Conservation (phyloP, 2,113 vertebrate species). For the Tetraodon nigroviridis region DNA sequence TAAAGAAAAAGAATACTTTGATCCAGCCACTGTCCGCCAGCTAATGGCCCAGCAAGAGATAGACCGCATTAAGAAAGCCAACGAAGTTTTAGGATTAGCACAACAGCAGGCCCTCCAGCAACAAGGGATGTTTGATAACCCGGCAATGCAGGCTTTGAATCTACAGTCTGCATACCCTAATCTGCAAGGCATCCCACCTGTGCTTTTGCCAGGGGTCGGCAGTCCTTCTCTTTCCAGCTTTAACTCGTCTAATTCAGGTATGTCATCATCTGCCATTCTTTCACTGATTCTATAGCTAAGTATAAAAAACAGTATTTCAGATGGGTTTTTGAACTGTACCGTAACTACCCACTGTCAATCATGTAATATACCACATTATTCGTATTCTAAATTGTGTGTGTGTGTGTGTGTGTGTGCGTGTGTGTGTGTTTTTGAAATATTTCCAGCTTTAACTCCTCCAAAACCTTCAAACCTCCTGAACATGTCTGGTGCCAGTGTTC, state of each 20-base stretch:
- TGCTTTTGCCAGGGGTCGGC: slow-evolving; percentile 94
- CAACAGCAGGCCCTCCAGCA: slow-evolving; percentile 88
- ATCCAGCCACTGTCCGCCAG: slow-evolving; percentile 97
- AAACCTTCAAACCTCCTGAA: slow-evolving; percentile 96
- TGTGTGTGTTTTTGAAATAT: slow-evolving; percentile 47
- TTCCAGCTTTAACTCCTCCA: slow-evolving; percentile 98
- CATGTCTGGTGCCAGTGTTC: slow-evolving; percentile 96
- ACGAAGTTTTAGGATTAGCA: slow-evolving; percentile 94
- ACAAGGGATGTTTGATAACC: slow-evolving; percentile 92
- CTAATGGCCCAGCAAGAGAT: slow-evolving; percentile 99
- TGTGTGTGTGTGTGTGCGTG: too few relatives aligned
- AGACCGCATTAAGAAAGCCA: slow-evolving; percentile 99
- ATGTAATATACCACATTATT: too few relatives aligned
- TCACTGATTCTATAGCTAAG: neutral
- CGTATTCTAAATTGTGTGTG: too few relatives aligned
- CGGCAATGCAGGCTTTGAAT: slow-evolving; percentile 93
- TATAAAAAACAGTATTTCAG: slow-evolving; percentile 1
- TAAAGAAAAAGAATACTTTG: slow-evolving; percentile 99
- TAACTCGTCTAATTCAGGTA: slow-evolving; percentile 98
- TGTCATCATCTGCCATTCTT: slow-evolving; percentile 43
- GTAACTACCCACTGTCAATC: too few relatives aligned
- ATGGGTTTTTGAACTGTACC: neutral
- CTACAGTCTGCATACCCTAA: slow-evolving; percentile 90
- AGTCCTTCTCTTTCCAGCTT: slow-evolving; percentile 95
- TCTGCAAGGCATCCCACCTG: slow-evolving; percentile 95